These are phyloP conservation scores for Chelon labrosus DNA, from an alignment of 2,797 vertebrate genomes.

Conservation along the genomic window DNA sequence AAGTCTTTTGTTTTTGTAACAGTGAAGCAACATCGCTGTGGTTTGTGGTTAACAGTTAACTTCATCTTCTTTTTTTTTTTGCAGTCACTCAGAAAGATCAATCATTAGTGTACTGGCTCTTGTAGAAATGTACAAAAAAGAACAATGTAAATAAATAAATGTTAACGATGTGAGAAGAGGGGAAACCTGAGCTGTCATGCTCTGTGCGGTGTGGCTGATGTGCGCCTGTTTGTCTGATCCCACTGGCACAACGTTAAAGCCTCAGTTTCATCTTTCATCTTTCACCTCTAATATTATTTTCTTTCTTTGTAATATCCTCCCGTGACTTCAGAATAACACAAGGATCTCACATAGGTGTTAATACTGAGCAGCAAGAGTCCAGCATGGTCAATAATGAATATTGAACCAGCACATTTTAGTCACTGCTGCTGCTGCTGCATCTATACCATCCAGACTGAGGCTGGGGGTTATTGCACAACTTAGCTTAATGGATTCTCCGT, in stretches of 20 bases:
- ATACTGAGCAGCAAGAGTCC: slow-evolving; percentile 39
- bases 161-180: slow-evolving; percentile 32
- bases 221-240: slow-evolving; percentile 64
- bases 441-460: slow-evolving; percentile 16
- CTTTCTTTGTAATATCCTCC: background rate
- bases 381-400: slow-evolving; percentile 65
- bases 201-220: slow-evolving; percentile 72
- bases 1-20: slow-evolving; percentile 87
- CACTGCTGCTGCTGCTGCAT: slow-evolving; percentile 50
- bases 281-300: slow-evolving; percentile 45
- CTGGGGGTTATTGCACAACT: slow-evolving; percentile 45
- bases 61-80: slow-evolving; percentile 36
- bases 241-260: slow-evolving; percentile 46
- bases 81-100: background rate
- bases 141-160: slow-evolving; percentile 23
- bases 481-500: slow-evolving; percentile 53
- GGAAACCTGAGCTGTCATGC: slow-evolving; percentile 76
- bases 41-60: slow-evolving; percentile 56
- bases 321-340: slow-evolving; percentile 7
- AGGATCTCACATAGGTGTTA: slow-evolving; percentile 31
- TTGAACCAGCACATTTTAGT: slow-evolving; percentile 60
- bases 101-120: background rate
- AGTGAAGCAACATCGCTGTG: slow-evolving; percentile 65
- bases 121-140: background rate
- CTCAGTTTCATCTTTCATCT: slow-evolving; percentile 39